Evolutionary conservation across 2,797 vertebrate species (phyloP), one percentile per base, ranked within the genome.

Genomic region (Sebastes itinus): DNA sequence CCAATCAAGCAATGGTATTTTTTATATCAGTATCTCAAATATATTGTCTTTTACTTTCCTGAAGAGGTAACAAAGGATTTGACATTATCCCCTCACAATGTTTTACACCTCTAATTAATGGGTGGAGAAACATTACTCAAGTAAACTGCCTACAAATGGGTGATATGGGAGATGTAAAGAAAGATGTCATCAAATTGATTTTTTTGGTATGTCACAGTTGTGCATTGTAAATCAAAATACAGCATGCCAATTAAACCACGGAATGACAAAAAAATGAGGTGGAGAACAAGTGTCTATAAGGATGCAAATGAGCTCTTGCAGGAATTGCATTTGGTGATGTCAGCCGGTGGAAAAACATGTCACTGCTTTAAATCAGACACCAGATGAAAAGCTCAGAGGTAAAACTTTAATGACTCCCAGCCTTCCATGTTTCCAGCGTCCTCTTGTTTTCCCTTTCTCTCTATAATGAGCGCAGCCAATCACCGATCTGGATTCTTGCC

Each of bases 351-450:
- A 92, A 92, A 90, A 84, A 88, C 70, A 77, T 22, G 75, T 77
- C 72, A 13, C 46, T 56, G 62, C 76, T 80, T 78, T 72, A 82
- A 80, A 69, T 76, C 73, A 85, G 32, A 30, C 60, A 6, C 71
- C 18, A 76, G 89, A 92, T 91, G 84, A 88, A 93, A 95, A 90
- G 94, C 95, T 95, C 95, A 84, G 88, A 94, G 94, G 95, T 94
- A 91, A 92, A 94, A 92, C 85, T 92, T 90, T 94, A 93, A 95
- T 87, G 89, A 89, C 83, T 94, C 91, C 93, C 93, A 92, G 82
- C 74, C 82, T 91, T 90, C 87, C 6, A 3, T 81, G 79, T 92
- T 92, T 94, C 94, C 88, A 92, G 61, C 78, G 76, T 78, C 86
- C 81, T 80, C 85, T 83, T 86, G 81, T 91, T 92, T 89, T 88